A percentile compares a stretch with the other conserved stretches of the same genome.
These are phyloP conservation scores for Parnassius orleans DNA, from an alignment of 2,888 invertebrate genomes.

Conservation along the genomic window DNA sequence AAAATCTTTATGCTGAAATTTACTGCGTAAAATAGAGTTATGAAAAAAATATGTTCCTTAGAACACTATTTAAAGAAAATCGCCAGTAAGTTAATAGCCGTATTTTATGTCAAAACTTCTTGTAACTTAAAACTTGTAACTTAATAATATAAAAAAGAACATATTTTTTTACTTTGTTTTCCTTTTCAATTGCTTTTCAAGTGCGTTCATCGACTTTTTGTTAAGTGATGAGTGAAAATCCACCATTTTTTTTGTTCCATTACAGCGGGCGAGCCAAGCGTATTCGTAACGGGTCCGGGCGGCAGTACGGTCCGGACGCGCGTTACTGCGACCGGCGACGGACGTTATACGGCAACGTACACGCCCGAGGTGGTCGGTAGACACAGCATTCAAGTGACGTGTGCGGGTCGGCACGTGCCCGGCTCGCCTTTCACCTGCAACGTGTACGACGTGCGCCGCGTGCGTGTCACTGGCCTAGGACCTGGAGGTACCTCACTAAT, in stretches of 20 bases:
- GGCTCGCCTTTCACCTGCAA: constrained; percentile 97
- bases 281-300: constrained; percentile 91
- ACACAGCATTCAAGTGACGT: constrained; percentile 90
- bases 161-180: too few species aligned
- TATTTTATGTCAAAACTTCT: too few species aligned
- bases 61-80: constrained; percentile 4
- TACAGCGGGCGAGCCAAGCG: constrained; percentile 83
- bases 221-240: too few species aligned
- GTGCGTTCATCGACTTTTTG: too few species aligned
- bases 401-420: constrained; percentile 91
- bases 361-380: constrained; percentile 93
- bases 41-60: constrained; percentile 14
- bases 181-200: too few species aligned
- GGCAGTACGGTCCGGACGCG: constrained; percentile 89
- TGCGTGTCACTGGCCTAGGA: constrained; percentile 84
- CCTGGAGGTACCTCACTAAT: constrained; percentile 56
- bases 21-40: not conserved
- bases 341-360: constrained; percentile 89
- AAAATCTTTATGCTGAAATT: not conserved
- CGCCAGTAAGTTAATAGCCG: constrained; percentile 1
- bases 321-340: constrained; percentile 82
- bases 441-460: constrained; percentile 94
- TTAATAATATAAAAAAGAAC: too few species aligned
- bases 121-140: too few species aligned
- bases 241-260: too few species aligned